Conservation (phyloP, 2,888 invertebrate species). For the Bombylius discolor region DNA sequence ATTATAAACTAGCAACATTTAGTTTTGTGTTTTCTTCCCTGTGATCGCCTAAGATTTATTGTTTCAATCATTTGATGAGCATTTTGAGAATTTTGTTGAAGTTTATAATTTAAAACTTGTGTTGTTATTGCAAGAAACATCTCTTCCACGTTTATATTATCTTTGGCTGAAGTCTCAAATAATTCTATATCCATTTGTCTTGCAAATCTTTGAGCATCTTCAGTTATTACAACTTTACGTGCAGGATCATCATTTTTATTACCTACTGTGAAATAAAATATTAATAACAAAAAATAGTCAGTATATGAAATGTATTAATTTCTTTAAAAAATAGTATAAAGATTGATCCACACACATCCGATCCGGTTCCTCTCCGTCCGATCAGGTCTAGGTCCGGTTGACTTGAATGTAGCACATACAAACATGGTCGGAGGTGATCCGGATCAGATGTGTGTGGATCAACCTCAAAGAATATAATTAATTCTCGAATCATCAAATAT, state of each 20-base stretch:
- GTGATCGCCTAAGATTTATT: slow-evolving; percentile 25
- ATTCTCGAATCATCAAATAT: no score
- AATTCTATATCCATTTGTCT: slow-evolving; percentile 94
- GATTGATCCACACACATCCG: no score
- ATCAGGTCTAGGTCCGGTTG: no score
- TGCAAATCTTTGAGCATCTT: slow-evolving; percentile 94
- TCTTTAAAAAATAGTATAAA: no score
- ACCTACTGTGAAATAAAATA: slow-evolving; percentile 53
- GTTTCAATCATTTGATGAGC: slow-evolving; percentile 32
- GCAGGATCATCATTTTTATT: slow-evolving; percentile 94
- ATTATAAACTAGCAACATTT: slow-evolving; percentile 29
- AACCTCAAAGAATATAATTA: no score
- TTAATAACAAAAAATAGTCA: no score
- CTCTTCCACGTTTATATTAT: slow-evolving; percentile 97
- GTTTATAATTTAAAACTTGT: slow-evolving; percentile 35
- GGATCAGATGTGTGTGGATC: no score
- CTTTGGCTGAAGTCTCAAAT: slow-evolving; percentile 98
- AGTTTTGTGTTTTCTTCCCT: slow-evolving; percentile 29
- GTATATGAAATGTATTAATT: no score
- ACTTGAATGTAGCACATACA: no score
- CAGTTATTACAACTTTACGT: slow-evolving; percentile 89
- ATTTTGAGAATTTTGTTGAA: slow-evolving; percentile 30
- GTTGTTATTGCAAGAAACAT: slow-evolving; percentile 64
- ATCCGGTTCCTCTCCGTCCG: no score
- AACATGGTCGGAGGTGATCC: no score